phyloP scores from a whole-genome alignment of 2,888 invertebrate genomes.

The Epsilonema sp. region DNA sequence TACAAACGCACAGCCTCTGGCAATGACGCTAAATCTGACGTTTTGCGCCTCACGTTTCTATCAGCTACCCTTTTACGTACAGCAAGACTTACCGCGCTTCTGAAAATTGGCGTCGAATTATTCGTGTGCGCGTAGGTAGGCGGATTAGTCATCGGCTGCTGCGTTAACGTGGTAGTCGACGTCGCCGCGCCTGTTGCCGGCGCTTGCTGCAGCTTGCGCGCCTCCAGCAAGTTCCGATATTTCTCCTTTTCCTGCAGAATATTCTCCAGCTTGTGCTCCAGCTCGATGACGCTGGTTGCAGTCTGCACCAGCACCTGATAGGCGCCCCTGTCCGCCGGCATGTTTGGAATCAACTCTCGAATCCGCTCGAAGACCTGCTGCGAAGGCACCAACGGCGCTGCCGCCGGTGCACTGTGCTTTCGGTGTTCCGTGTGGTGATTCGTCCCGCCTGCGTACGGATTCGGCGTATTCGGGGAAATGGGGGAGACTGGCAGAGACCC shows the following conservation, averaged over 20 bases:
- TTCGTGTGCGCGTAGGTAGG: too few relatives aligned
- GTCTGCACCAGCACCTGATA: slow-evolving; percentile 4
- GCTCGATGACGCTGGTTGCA: slow-evolving; percentile 4
- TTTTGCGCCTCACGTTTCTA: too few relatives aligned
- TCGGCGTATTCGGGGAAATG: slow-evolving; percentile 5
- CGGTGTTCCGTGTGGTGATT: too few relatives aligned
- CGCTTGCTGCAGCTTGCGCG: not conserved
- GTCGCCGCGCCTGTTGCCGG: too few relatives aligned
- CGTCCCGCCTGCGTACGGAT: not conserved
- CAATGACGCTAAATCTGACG: too few relatives aligned
- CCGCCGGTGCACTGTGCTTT: too few relatives aligned
- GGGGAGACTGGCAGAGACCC: slow-evolving; percentile 4
- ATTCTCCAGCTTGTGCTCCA: slow-evolving; percentile 4
- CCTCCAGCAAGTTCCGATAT: not conserved
- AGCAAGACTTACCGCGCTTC: too few relatives aligned
- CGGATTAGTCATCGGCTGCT: too few relatives aligned
- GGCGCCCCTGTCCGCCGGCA: not conserved
- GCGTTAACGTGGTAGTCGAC: too few relatives aligned
- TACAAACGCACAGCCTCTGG: too few relatives aligned
- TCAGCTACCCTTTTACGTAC: too few relatives aligned
- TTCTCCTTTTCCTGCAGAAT: not conserved
- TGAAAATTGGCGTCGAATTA: too few relatives aligned
- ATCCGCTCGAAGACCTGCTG: not conserved
- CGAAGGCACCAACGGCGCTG: not conserved
- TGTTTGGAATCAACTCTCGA: not conserved